phyloP scores from a whole-genome alignment of 2,888 invertebrate species.

The Drosophila borborema region DNA sequence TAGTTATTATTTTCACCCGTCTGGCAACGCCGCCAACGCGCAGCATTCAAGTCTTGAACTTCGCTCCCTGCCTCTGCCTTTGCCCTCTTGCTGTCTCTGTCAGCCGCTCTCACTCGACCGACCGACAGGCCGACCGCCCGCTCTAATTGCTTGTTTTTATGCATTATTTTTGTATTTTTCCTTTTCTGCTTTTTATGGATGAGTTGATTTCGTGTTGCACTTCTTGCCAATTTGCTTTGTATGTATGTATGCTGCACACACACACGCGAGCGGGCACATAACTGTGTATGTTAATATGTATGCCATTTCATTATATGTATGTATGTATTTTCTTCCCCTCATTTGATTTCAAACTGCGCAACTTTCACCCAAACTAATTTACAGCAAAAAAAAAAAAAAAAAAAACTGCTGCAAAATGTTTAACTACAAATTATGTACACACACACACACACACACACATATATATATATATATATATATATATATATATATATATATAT shows the following conservation, averaged over 20 bases:
- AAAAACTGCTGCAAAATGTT: conserved; percentile 27
- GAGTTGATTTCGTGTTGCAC: conserved; percentile 58
- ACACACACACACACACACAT: no score
- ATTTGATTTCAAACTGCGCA: conserved; percentile 65
- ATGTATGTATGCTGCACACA: neutral
- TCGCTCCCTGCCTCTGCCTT: neutral
- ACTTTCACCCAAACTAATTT: conserved; percentile 68
- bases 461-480: no score
- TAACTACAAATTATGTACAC: conserved; percentile 17
- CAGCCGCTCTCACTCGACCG: neutral
- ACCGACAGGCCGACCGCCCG: neutral
- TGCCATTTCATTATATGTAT: conserved; percentile 37
- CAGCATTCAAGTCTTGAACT: conserved; percentile 27
- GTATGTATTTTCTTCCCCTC: conserved; percentile 50
- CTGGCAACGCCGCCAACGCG: conserved; percentile 24
- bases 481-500: no score
- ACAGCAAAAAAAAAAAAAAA: conserved; percentile 24
- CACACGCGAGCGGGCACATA: neutral
- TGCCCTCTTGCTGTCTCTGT: neutral
- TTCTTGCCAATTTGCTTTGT: conserved; percentile 31
- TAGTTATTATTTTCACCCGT: conserved; percentile 14
- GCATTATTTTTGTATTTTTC: conserved; percentile 17
- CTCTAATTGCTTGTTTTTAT: conserved; percentile 18
- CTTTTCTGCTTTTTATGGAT: conserved; percentile 38
- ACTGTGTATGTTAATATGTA: conserved; percentile 32